Evolutionary conservation across 92 coral and sea anemone genomes (phyloP).

Genomic region (Porites rus): DNA sequence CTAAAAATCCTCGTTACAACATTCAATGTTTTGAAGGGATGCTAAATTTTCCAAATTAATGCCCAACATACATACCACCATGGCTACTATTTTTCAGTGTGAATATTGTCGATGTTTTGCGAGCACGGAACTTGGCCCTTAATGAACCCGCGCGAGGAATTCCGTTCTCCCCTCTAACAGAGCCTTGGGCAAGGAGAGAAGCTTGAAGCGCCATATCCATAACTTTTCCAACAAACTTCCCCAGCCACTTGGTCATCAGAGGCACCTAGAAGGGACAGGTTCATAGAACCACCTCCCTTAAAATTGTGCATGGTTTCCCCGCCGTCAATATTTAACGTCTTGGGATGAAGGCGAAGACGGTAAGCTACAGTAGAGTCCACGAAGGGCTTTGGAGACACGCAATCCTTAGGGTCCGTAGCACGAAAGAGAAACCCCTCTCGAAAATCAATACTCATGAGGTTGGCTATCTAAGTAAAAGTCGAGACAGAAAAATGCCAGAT

Average conservation of each 20-base stretch:
- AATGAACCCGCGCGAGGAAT: neutral
- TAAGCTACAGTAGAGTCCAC: no score
- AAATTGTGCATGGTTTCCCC: constrained; percentile 19
- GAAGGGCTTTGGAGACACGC: no score
- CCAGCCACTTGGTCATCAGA: constrained; percentile 10
- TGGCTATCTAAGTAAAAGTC: constrained; percentile 19
- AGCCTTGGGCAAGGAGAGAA: constrained; percentile 22
- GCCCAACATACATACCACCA: no score
- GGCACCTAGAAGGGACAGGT: constrained; percentile 13
- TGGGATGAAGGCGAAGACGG: neutral
- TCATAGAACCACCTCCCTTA: constrained; percentile 2
- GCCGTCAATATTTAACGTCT: neutral
- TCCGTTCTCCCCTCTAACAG: neutral
- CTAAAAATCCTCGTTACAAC: no score
- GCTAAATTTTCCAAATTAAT: no score
- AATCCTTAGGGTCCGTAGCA: no score
- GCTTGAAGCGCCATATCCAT: neutral
- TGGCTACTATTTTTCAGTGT: no score
- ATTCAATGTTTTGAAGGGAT: no score
- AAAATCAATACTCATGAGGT: no score
- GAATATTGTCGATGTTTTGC: neutral
- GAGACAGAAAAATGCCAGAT: constrained; percentile 48
- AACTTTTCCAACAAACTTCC: constrained; percentile 14
- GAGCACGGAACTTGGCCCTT: constrained; percentile 12
- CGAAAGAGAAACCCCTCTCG: no score